A percentile compares a stretch with the other conserved stretches of the same genome.
These are phyloP conservation scores for Myodes glareolus DNA, from an alignment of 2,113 vertebrate species.

Conservation along the genomic window DNA sequence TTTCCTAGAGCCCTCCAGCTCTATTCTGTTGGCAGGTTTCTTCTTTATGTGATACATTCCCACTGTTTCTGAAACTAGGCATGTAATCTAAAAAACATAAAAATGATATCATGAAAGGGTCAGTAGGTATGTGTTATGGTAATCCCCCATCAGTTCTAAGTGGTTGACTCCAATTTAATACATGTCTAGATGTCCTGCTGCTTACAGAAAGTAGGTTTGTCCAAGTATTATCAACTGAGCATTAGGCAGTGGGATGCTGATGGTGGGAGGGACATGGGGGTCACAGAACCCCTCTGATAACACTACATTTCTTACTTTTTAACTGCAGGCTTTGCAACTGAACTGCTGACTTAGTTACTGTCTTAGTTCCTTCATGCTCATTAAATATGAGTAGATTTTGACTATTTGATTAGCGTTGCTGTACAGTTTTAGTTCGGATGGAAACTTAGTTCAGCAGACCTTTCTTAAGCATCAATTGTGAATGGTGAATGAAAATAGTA, in stretches of 20 bases:
- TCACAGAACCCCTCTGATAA: not conserved
- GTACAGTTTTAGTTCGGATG: not conserved
- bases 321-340: not conserved
- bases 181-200: not conserved
- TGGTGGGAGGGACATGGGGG: not conserved
- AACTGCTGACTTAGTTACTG: not conserved
- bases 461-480: not conserved
- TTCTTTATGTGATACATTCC: not conserved
- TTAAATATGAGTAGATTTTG: constrained; percentile 2
- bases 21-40: not conserved
- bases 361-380: not conserved
- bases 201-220: not conserved
- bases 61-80: not conserved
- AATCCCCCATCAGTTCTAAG: constrained; percentile 1
- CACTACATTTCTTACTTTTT: not conserved
- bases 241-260: not conserved
- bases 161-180: not conserved
- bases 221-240: not conserved
- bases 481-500: not conserved
- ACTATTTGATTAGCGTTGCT: not conserved
- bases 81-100: not conserved
- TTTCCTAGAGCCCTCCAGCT: not conserved
- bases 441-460: not conserved
- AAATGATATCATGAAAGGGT: not conserved
- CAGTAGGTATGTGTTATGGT: not conserved